Evolutionary conservation across 2,113 vertebrate species (phyloP).

Genomic region (Cranoglanis bouderius): DNA sequence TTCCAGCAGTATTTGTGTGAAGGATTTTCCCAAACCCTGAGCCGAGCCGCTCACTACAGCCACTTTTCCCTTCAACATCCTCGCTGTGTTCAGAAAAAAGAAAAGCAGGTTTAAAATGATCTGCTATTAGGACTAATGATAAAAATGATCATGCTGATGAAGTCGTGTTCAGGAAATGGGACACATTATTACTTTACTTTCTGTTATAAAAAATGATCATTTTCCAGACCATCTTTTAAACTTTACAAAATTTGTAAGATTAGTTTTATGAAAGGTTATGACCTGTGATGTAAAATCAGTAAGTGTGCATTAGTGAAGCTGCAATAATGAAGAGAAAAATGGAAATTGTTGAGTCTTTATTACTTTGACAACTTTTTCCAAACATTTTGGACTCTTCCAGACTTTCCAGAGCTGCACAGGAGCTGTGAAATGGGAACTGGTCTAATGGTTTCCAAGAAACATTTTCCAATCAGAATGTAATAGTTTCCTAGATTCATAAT

Average conservation of each 20-base stretch:
- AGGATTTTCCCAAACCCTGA: slow-evolving; percentile 58
- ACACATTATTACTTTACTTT: too few species aligned
- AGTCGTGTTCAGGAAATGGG: not conserved
- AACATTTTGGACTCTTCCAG: not conserved
- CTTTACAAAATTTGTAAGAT: not conserved
- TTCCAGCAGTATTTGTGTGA: slow-evolving; percentile 57
- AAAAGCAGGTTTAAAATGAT: not conserved
- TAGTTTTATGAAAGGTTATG: not conserved
- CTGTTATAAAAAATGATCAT: too few species aligned
- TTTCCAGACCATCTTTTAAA: not conserved
- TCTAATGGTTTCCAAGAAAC: not conserved
- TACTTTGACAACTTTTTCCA: too few species aligned
- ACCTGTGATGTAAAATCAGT: not conserved
- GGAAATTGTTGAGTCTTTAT: not conserved
- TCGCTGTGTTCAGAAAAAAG: not conserved
- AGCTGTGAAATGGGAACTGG: not conserved
- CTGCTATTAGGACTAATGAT: not conserved
- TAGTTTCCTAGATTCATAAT: too few species aligned
- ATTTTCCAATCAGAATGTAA: too few species aligned
- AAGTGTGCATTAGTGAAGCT: not conserved
- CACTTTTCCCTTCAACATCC: slow-evolving; percentile 53
- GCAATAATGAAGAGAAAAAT: not conserved
- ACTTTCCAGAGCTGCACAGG: not conserved
- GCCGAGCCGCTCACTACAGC: slow-evolving; percentile 56
- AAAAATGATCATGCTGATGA: not conserved